Percentiles rank a stretch among this genome's conserved stretches.
Conservation (phyloP, 2,888 invertebrate species). For the Callyntrura guangdongensis region DNA sequence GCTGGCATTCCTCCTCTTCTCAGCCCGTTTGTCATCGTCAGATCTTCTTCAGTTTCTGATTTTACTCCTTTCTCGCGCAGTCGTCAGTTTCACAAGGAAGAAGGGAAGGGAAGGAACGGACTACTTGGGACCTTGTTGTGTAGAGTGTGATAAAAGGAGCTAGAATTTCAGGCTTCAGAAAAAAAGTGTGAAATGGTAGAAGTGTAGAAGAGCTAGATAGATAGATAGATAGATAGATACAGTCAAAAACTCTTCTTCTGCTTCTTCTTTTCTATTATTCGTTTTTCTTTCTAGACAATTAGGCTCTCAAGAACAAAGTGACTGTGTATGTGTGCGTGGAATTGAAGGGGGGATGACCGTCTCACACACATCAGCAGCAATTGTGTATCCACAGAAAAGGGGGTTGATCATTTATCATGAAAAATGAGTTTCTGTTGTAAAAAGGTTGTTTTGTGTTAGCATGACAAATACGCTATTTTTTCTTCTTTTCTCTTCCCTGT, state of each 20-base stretch:
- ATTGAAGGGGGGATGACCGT: neutral
- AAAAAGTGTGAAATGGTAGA: neutral
- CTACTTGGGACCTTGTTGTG: conserved; percentile 38
- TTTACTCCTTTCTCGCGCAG: conserved; percentile 57
- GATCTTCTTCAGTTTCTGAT: conserved; percentile 20
- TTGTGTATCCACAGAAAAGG: neutral
- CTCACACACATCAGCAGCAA: neutral
- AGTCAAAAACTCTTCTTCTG: neutral
- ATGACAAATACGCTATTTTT: conserved; percentile 28
- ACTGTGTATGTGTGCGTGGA: neutral
- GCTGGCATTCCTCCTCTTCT: conserved; percentile 27
- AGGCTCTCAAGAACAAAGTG: conserved; percentile 16
- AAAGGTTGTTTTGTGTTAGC: conserved; percentile 28
- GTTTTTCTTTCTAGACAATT: conserved; percentile 40
- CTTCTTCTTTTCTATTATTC: neutral
- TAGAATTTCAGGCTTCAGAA: neutral
- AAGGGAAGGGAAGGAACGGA: neutral
- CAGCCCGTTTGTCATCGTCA: neutral
- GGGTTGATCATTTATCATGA: neutral
- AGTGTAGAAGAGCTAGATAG: neutral
- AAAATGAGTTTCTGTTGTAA: conserved; percentile 42
- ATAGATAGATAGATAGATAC: neutral
- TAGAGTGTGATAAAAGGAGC: neutral
- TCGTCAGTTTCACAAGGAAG: neutral
- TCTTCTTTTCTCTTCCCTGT: conserved; percentile 8